These are phyloP conservation scores for Coregonus ussuriensis DNA, from an alignment of 2,797 vertebrate species.

Conservation along the genomic window DNA sequence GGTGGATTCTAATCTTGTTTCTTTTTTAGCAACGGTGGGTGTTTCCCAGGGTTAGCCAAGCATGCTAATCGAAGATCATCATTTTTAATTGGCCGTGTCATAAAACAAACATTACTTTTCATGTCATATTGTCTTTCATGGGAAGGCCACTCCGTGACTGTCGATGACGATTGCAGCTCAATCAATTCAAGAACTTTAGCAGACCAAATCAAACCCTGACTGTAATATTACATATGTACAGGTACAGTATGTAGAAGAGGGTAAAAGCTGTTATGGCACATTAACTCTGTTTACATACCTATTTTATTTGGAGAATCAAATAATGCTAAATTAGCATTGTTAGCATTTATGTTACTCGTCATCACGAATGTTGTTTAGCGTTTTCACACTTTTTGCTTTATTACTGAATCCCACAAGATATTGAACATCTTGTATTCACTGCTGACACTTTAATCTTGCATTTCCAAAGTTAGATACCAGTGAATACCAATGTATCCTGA, in stretches of 20 bases:
- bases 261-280: neutral
- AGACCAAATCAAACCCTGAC: neutral
- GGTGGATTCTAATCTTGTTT: slow-evolving; percentile 47
- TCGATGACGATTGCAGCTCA: slow-evolving; percentile 8
- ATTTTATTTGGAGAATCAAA: neutral
- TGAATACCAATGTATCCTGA: neutral
- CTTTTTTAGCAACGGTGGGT: slow-evolving; percentile 2
- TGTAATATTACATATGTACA: neutral
- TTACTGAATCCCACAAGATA: neutral
- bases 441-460: neutral
- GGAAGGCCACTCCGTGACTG: slow-evolving; percentile 40
- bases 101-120: slow-evolving; percentile 60
- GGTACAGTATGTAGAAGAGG: neutral
- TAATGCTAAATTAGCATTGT: neutral
- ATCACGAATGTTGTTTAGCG: too few species aligned
- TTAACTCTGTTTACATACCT: too few species aligned
- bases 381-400: neutral
- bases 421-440: neutral
- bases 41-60: slow-evolving; percentile 26
- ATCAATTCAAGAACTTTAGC: slow-evolving; percentile 13
- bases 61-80: slow-evolving; percentile 64
- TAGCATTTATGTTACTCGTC: too few species aligned
- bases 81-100: slow-evolving; percentile 72
- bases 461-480: neutral
- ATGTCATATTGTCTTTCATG: slow-evolving; percentile 54